These are phyloP conservation scores for Anthopleura xanthogrammica DNA, from an alignment of 92 coral and sea anemone species.

Conservation along the genomic window DNA sequence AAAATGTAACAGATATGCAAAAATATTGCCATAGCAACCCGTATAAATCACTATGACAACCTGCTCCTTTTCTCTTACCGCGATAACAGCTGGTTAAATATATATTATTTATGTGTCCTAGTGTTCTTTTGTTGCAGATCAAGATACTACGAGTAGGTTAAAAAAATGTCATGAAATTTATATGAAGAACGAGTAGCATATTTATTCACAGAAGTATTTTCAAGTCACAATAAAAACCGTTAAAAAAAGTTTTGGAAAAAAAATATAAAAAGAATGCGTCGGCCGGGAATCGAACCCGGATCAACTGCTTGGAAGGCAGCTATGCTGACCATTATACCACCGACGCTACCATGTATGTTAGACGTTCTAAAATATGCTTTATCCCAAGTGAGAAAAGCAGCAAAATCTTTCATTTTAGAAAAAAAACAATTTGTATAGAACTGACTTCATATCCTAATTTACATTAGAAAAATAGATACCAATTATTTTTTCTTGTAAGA, in stretches of 20 bases:
- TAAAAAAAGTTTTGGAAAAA: not conserved
- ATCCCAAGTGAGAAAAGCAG: not conserved
- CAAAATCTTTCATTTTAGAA: not conserved
- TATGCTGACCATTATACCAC: slow-evolving; percentile 99
- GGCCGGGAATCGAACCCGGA: slow-evolving; percentile 99
- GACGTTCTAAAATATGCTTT: not conserved
- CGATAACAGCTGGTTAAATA: not conserved
- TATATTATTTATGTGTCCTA: not conserved
- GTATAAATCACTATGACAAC: not conserved
- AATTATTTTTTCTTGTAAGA: not conserved
- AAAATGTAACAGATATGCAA: too few relatives aligned
- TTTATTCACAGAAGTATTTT: not conserved
- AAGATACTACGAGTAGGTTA: not conserved
- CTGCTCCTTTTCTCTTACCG: not conserved
- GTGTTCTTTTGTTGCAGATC: not conserved
- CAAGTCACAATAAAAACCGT: not conserved
- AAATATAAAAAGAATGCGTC: not conserved
- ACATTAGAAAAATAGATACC: not conserved
- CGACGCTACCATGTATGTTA: slow-evolving; percentile 52
- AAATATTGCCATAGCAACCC: not conserved
- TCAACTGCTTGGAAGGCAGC: slow-evolving; percentile 99
- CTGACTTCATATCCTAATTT: not conserved
- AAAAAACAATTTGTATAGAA: not conserved
- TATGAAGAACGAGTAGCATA: not conserved
- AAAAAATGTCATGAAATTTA: not conserved